Evolutionary conservation across 2,888 invertebrate genomes (phyloP).

Genomic region (Drosophila setosimentum): DNA sequence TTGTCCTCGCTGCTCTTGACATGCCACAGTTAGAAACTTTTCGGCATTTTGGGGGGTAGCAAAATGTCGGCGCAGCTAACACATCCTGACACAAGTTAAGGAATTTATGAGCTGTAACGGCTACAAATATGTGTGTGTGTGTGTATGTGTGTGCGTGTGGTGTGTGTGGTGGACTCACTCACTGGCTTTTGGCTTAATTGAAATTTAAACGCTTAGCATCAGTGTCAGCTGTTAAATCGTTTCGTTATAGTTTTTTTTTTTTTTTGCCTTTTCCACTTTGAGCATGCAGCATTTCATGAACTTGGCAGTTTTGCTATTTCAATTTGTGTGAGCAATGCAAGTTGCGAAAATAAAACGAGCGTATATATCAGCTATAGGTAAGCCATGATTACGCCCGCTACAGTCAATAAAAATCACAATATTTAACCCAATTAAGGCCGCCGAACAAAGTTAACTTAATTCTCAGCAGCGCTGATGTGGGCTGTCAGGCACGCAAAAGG

Average conservation of each 20-base stretch:
- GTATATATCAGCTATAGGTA: conserved; percentile 2
- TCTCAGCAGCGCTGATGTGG: conserved; percentile 19
- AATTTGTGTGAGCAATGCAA: conserved; percentile 44
- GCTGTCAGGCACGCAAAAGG: conserved; percentile 40
- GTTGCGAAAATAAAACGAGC: not conserved
- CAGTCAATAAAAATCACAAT: conserved; percentile 68
- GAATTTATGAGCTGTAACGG: conserved; percentile 81
- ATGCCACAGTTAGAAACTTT: conserved; percentile 64
- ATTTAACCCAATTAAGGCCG: conserved; percentile 78
- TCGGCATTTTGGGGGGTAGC: conserved; percentile 56
- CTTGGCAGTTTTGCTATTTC: conserved; percentile 61
- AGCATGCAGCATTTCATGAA: conserved; percentile 39
- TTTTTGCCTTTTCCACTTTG: conserved; percentile 41
- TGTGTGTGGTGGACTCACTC: conserved; percentile 12
- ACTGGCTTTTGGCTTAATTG: conserved; percentile 72
- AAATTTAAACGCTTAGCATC: conserved; percentile 75
- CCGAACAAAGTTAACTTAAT: conserved; percentile 66
- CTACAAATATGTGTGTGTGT: conserved; percentile 24
- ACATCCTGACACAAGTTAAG: conserved; percentile 79
- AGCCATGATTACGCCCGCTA: conserved; percentile 40
- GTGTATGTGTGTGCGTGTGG: conserved; percentile 20
- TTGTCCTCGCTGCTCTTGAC: conserved; percentile 58
- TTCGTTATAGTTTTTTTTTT: too few species aligned
- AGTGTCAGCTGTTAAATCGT: conserved; percentile 71
- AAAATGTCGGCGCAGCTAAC: conserved; percentile 70